Evolutionary conservation across 2,888 invertebrate genomes (phyloP).

Genomic region (Lasioglossum marginatum): DNA sequence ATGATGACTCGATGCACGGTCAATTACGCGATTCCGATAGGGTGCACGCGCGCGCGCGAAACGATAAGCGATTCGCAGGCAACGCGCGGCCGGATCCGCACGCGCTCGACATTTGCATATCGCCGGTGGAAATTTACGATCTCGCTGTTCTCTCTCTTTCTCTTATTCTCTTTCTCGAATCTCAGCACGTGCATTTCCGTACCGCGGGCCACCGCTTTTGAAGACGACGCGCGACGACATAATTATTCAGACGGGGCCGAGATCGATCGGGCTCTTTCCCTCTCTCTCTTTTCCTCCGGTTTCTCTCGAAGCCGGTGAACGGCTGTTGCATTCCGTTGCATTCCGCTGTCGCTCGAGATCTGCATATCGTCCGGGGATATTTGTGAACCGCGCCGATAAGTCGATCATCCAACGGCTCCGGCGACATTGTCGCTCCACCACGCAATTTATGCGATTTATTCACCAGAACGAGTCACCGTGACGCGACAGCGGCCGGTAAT

Average conservation of each 20-base stretch:
- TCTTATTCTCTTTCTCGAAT: background rate
- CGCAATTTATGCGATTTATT: background rate
- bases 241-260: conserved; percentile 4
- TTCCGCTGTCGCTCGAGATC: conserved; percentile 20
- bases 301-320: background rate
- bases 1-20: conserved; percentile 45
- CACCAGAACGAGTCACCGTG: background rate
- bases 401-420: conserved; percentile 40
- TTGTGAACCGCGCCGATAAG: conserved; percentile 40
- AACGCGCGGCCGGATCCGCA: conserved; percentile 9
- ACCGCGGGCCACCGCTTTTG: background rate
- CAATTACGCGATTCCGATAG: conserved; percentile 52
- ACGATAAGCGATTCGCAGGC: conserved; percentile 23
- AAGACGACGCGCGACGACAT: conserved; percentile 1
- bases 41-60: conserved; percentile 13
- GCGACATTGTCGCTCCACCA: conserved; percentile 17
- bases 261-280: background rate
- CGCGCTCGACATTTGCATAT: conserved; percentile 44
- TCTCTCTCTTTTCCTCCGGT: background rate
- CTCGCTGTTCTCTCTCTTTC: background rate
- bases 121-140: conserved; percentile 21
- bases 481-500: background rate
- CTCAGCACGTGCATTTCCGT: background rate
- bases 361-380: conserved; percentile 47
- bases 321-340: background rate